Base-by-base conservation (phyloP, 2,797 vertebrate species). In the Pterois miles region DNA sequence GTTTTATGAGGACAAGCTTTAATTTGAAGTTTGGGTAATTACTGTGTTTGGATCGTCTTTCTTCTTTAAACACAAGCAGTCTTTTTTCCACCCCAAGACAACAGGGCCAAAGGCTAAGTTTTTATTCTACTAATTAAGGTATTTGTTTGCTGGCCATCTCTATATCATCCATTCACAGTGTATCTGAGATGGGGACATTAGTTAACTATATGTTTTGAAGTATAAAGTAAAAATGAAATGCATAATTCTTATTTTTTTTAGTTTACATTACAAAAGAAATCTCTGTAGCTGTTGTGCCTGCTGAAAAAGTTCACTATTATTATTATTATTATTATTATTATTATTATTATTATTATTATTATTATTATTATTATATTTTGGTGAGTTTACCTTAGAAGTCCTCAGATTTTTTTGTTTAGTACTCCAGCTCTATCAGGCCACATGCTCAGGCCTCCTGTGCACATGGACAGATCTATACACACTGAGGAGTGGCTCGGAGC, bases 21-120 rank as follows among this genome's bases (percentile, higher is more conserved):
- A 69, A 85, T 73, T 88, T 80, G 12, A 76, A 65, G 67, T 77
- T 72, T 13, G 36, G 38, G 22, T 84, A 87, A 82, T 80, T 52
- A 59, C 70, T 71, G 29, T 64, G 76, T 77, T 67, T 29, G 50
- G 31, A 73, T 78, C 52, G 60, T 53, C 73, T 82, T 70, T 82
- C 56, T 59, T 73, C 56, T 79, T 64, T 40, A 66, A 82, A 74
- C 71, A 76, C 18, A 40, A n/a, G n/a, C 22, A 33, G 60, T 5
- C 13, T 72, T 43, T 58, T 40, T 25, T 60, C 23, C 38, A 34
- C 3, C 25, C 46, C 23, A 70, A 64, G 48, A 76, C 53, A 81
- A 72, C 68, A 64, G 29, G 11, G 8, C 36, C 36, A 13, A 31
- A 52, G 58, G 31, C 48, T 22, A 36, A 58, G 36, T 62, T 57